Percentiles rank a stretch among this genome's conserved stretches.
Conservation (phyloP, 2,797 vertebrate genomes). For the Geotrypetes seraphini region DNA sequence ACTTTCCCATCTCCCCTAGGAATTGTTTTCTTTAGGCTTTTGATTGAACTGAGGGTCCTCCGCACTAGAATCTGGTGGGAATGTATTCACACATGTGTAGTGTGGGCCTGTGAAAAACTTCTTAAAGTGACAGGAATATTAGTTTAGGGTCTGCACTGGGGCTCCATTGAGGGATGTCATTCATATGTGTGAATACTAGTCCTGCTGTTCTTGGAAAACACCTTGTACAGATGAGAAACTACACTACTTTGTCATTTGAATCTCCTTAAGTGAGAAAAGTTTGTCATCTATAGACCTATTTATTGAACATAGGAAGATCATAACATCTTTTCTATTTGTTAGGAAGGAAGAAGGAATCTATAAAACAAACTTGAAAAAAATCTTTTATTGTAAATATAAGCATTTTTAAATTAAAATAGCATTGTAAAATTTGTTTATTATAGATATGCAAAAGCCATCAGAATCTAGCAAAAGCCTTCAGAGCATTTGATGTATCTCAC, state of each 20-base stretch:
- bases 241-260: conserved; percentile 25
- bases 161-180: too few species aligned
- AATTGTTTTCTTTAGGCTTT: too few species aligned
- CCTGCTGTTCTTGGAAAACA: too few species aligned
- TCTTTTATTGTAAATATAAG: background rate
- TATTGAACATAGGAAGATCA: conserved; percentile 45
- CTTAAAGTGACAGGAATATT: too few species aligned
- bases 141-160: too few species aligned
- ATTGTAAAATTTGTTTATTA: conserved; percentile 20
- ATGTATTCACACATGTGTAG: too few species aligned
- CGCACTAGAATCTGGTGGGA: too few species aligned
- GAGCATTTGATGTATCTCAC: conserved; percentile 44
- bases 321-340: conserved; percentile 32
- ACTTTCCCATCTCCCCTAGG: too few species aligned
- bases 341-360: background rate
- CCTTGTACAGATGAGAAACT: too few species aligned
- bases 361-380: conserved; percentile 21
- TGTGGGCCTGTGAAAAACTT: too few species aligned
- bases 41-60: too few species aligned
- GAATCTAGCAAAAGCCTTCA: conserved; percentile 44
- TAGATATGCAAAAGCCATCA: conserved; percentile 41
- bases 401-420: conserved; percentile 11
- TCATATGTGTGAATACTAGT: too few species aligned
- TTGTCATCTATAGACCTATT: conserved; percentile 26
- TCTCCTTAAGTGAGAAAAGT: conserved; percentile 1